A percentile compares a stretch with the other conserved stretches of the same genome.
These are phyloP conservation scores for Merodon equestris DNA, from an alignment of 2,888 invertebrate species.

Conservation along the genomic window DNA sequence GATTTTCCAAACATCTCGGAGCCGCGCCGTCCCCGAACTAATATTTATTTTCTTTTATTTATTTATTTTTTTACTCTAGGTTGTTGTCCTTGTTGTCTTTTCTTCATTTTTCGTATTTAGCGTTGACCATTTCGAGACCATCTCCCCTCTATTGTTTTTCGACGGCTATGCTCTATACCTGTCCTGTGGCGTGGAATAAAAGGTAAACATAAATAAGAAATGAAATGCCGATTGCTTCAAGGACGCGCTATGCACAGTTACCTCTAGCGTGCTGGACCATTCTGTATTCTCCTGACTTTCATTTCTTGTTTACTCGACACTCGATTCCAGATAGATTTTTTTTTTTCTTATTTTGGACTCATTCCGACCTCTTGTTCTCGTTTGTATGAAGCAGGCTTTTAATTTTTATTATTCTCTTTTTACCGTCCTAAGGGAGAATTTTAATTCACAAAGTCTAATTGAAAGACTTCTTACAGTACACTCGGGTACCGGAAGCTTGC, in stretches of 20 bases:
- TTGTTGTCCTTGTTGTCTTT: constrained; percentile 7
- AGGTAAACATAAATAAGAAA: constrained; percentile 19
- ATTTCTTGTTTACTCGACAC: background rate
- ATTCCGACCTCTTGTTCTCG: background rate
- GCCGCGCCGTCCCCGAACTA: constrained; percentile 9
- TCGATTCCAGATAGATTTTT: background rate
- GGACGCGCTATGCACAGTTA: too few species aligned
- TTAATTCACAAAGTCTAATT: constrained; percentile 39
- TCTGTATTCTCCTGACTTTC: background rate
- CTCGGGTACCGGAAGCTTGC: too few species aligned
- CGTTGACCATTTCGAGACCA: constrained; percentile 13
- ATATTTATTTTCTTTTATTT: constrained; percentile 37
- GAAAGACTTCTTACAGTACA: constrained; percentile 9
- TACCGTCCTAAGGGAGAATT: constrained; percentile 21
- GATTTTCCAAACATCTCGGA: constrained; percentile 32
- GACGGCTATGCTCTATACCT: background rate
- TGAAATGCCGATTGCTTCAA: constrained; percentile 14
- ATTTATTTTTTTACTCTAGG: background rate
- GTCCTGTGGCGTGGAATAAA: background rate
- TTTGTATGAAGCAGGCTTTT: background rate
- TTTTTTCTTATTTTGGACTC: too few species aligned
- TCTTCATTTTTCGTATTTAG: background rate
- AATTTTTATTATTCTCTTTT: constrained; percentile 14
- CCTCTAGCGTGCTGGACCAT: background rate
- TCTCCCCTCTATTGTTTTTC: background rate